Conservation (phyloP, 2,888 invertebrate genomes). For the Girardia tigrina region DNA sequence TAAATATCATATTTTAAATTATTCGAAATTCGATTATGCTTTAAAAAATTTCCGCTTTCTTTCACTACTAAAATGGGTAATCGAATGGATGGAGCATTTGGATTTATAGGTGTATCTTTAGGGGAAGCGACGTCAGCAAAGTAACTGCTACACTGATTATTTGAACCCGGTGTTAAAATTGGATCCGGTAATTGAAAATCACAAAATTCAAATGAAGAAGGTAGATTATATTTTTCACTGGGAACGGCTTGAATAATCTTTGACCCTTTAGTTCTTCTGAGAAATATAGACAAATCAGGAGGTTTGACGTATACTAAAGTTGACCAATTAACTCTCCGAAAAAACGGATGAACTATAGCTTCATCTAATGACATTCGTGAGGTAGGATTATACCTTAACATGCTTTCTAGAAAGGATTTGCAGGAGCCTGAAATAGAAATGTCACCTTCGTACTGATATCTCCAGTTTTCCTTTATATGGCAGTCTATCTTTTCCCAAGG, state of each 20-base stretch:
- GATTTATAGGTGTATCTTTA: not conserved
- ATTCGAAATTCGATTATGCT: not conserved
- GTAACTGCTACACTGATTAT: not conserved
- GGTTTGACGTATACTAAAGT: constrained; percentile 4
- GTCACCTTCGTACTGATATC: not conserved
- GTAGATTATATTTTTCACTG: not conserved
- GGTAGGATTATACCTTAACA: not conserved
- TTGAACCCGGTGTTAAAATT: not conserved
- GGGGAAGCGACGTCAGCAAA: not conserved
- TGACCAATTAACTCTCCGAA: not conserved
- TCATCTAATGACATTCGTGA: not conserved
- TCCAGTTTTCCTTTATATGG: not conserved
- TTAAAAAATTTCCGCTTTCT: not conserved
- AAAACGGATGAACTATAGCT: not conserved
- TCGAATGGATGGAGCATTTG: not conserved
- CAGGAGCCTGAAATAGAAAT: not conserved
- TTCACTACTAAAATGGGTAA: not conserved
- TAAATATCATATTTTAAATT: not conserved
- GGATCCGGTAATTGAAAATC: constrained; percentile 6
- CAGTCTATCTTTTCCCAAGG: not conserved
- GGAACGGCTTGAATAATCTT: not conserved
- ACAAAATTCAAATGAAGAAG: not conserved
- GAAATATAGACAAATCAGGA: not conserved
- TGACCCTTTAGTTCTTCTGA: not conserved
- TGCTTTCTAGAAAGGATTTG: constrained; percentile 19